Base-by-base conservation (phyloP, 2,797 vertebrate genomes). In the Melanitta fusca region DNA sequence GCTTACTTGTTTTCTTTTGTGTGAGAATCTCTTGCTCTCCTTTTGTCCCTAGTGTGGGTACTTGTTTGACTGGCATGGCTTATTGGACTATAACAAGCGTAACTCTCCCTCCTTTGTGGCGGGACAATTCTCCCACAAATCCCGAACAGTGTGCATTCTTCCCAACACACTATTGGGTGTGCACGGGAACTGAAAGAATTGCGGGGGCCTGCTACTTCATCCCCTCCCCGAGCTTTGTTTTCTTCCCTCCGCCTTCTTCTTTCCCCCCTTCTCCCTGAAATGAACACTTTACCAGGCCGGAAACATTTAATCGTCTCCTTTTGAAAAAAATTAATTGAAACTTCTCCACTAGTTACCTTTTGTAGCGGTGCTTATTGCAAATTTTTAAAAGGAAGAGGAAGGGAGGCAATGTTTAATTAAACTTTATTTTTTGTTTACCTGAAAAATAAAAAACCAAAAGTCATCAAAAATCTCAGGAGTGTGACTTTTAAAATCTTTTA, bases 1-100 rank as follows among this genome's bases (percentile, higher is more conserved):
- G 99, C 99, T 99, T 99, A 99, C 99, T 99, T 99, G 99, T 99
- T 99, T 98, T 98, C 98, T 99, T 99, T 99, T 99, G 99, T 99
- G 98, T 98, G 98, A 98, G 99, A 99, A 99, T 98, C 99, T 99
- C 99, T 99, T 99, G 98, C 99, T 98, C 97, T 98, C 98, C 98
- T 98, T 99, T 99, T 98, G 98, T 98, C 98, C 98, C 98, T 98
- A 98, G 98, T 99, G 98, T 98, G 98, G 96, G 98, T 98, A 98
- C 99, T 99, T 99, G 99, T 99, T 99, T 99, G 99, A 99, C 99
- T 99, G 99, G 99, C 99, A 99, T 98, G 98, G 99, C 99, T 99
- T 99, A 99, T 99, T 99, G 99, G 99, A 99, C 98, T 98, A 98
- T 99, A 99, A 99, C 99, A 99, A 99, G 99, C 99, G 98, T 99